These are phyloP conservation scores for Enteromius mattozi DNA, from an alignment of 2,797 vertebrate genomes.

Conservation along the genomic window DNA sequence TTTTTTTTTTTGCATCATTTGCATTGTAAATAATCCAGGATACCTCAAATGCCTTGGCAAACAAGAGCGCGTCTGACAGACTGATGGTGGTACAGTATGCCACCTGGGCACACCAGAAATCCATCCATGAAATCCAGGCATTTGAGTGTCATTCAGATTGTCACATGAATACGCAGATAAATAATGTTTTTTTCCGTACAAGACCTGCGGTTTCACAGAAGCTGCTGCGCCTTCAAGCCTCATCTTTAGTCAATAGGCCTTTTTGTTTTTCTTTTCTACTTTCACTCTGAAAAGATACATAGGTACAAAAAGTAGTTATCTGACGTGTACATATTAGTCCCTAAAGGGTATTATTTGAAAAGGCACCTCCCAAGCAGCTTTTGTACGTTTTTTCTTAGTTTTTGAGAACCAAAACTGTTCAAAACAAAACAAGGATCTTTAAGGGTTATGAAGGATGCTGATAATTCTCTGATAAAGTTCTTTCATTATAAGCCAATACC, in stretches of 20 bases:
- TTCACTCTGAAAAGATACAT: slow-evolving; percentile 7
- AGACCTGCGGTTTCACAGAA: slow-evolving; percentile 42
- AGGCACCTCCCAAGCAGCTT: background rate
- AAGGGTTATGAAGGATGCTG: background rate
- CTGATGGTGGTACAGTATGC: slow-evolving; percentile 51
- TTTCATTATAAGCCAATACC: slow-evolving; percentile 8
- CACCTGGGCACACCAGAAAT: slow-evolving; percentile 56
- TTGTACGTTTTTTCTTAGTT: background rate
- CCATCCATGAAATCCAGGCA: slow-evolving; percentile 56
- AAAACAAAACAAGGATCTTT: background rate
- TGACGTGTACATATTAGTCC: background rate
- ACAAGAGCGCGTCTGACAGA: slow-evolving; percentile 60
- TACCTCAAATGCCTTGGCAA: slow-evolving; percentile 69
- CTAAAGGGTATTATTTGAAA: background rate
- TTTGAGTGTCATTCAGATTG: slow-evolving; percentile 57
- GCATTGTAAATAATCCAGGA: slow-evolving; percentile 65
- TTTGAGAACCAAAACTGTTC: slow-evolving; percentile 2
- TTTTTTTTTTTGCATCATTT: slow-evolving; percentile 62
- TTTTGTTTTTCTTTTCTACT: slow-evolving; percentile 41
- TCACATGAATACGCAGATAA: slow-evolving; percentile 24
- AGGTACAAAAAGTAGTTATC: background rate
- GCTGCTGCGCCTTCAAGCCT: slow-evolving; percentile 20
- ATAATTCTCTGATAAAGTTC: background rate
- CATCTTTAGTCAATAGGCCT: slow-evolving; percentile 36
- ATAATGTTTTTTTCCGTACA: slow-evolving; percentile 33